Conservation (phyloP, 2,113 vertebrate species). For the Tretioscincus oriximinensis region DNA sequence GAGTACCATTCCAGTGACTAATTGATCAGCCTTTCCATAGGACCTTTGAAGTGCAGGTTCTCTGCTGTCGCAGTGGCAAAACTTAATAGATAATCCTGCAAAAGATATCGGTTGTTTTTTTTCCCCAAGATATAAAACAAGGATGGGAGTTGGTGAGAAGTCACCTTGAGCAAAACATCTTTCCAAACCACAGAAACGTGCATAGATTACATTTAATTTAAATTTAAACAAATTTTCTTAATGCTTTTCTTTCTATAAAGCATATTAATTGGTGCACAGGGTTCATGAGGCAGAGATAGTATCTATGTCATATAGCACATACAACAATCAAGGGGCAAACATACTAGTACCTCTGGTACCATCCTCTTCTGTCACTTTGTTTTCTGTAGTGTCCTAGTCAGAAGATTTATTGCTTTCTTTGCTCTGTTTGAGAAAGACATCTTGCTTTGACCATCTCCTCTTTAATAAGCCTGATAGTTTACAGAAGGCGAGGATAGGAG, state of each 20-base stretch:
- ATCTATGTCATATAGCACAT: background rate
- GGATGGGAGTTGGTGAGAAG: slow-evolving; percentile 25
- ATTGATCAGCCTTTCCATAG: slow-evolving; percentile 42
- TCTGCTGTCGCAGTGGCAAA: slow-evolving; percentile 16
- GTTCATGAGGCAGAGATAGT: fast-evolving
- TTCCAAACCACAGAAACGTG: background rate
- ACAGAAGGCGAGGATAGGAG: background rate
- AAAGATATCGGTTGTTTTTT: background rate
- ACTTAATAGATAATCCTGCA: slow-evolving; percentile 7
- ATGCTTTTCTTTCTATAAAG: background rate
- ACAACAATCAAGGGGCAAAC: background rate
- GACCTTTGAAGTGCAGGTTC: background rate
- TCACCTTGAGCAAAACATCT: slow-evolving; percentile 11
- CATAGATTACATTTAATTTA: slow-evolving; percentile 10
- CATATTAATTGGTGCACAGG: background rate
- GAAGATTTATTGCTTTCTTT: background rate
- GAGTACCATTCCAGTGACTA: slow-evolving; percentile 35
- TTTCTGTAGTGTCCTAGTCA: background rate
- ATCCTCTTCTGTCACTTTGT: slow-evolving; percentile 35
- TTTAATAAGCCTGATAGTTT: background rate
- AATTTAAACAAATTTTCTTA: background rate
- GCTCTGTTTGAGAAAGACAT: background rate
- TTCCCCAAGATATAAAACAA: background rate
- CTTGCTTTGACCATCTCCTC: slow-evolving; percentile 1
- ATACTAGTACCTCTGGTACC: background rate